phyloP scores from a whole-genome alignment of 2,888 invertebrate species.

The Sturmia bella region DNA sequence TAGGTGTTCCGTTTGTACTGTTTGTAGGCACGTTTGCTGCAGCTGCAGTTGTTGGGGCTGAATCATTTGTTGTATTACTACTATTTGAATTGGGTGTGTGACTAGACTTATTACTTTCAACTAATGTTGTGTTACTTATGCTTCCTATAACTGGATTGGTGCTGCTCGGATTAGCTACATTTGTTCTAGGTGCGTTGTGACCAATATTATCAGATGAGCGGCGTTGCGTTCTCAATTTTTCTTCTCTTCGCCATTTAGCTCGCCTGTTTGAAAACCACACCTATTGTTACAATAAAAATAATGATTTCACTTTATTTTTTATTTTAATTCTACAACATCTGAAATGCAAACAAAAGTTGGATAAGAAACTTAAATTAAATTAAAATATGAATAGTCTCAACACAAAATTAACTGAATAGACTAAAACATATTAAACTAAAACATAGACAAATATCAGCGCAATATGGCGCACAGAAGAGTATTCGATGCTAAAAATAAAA shows the following conservation, averaged over 20 bases:
- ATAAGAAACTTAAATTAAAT: neutral
- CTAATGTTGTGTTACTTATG: conserved; percentile 68
- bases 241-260: conserved; percentile 72
- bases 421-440: neutral
- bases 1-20: conserved; percentile 52
- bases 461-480: too few species aligned
- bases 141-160: conserved; percentile 71
- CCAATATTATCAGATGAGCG: conserved; percentile 81
- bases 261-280: conserved; percentile 91
- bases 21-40: conserved; percentile 68
- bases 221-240: conserved; percentile 97
- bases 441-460: too few species aligned
- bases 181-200: conserved; percentile 73
- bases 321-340: neutral
- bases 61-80: conserved; percentile 65
- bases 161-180: conserved; percentile 69
- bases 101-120: conserved; percentile 70
- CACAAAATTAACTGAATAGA: neutral
- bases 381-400: neutral
- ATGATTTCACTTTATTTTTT: neutral
- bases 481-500: too few species aligned
- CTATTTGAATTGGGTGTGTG: conserved; percentile 71
- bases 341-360: neutral
- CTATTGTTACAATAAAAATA: conserved; percentile 83
- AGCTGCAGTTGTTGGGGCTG: conserved; percentile 58